phyloP scores from a whole-genome alignment of 2,888 invertebrate species.

The Germaria angustata region DNA sequence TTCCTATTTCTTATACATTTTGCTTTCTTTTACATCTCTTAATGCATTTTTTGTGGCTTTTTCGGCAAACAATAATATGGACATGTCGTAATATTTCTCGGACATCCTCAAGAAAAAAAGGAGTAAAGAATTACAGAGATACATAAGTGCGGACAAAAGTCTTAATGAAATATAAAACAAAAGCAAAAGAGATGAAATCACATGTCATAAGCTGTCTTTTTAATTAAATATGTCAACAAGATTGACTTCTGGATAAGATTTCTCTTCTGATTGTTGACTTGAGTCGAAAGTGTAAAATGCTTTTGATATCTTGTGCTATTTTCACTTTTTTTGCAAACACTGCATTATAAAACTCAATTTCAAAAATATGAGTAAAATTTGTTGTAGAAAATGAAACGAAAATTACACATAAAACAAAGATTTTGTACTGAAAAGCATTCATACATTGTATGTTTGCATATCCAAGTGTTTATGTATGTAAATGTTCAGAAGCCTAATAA shows the following conservation, averaged over 20 bases:
- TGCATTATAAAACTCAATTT: background rate
- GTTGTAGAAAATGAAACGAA: background rate
- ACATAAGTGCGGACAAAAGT: slow-evolving; percentile 10
- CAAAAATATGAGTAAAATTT: background rate
- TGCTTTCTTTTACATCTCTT: slow-evolving; percentile 14
- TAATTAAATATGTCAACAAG: slow-evolving; percentile 68
- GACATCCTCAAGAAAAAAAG: slow-evolving; percentile 10
- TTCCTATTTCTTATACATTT: background rate
- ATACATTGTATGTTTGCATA: background rate
- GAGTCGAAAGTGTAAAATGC: slow-evolving; percentile 56
- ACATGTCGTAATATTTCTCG: slow-evolving; percentile 13
- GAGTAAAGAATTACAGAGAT: background rate
- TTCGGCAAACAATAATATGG: background rate
- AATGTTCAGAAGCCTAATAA: background rate
- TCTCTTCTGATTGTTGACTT: slow-evolving; percentile 43
- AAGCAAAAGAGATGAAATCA: slow-evolving; percentile 59
- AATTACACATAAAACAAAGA: background rate
- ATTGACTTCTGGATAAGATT: slow-evolving; percentile 65
- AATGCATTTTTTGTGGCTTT: background rate
- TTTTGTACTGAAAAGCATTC: background rate
- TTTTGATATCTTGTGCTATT: background rate
- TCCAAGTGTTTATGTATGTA: background rate
- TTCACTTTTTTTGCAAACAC: background rate
- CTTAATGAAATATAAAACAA: slow-evolving; percentile 24
- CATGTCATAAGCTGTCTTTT: slow-evolving; percentile 68